Evolutionary conservation across 1,140 invertebrate species (phyloP).

Genomic region (Nymphalis io): DNA sequence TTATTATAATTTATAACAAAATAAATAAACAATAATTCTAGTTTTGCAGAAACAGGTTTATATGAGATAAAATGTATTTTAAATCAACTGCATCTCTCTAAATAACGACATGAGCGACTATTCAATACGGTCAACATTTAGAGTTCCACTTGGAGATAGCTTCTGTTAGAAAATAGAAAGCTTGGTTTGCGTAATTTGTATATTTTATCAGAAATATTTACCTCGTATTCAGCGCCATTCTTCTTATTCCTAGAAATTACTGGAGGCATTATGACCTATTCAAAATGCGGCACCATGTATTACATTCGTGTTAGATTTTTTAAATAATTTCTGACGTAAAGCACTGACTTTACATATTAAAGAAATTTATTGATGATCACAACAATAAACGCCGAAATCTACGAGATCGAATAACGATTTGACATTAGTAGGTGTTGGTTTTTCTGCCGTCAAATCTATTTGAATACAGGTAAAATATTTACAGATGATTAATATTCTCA

Average conservation of each 20-base stretch:
- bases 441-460: constrained; percentile 22
- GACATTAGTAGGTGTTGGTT: constrained; percentile 30
- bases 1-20: neutral
- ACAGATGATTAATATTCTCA: neutral
- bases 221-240: constrained; percentile 74
- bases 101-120: neutral
- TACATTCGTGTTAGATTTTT: neutral
- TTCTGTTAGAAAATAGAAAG: constrained; percentile 39
- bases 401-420: constrained; percentile 38
- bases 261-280: constrained; percentile 61
- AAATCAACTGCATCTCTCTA: constrained; percentile 6
- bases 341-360: constrained; percentile 20
- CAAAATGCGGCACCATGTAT: neutral
- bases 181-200: constrained; percentile 25
- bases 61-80: neutral
- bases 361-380: constrained; percentile 36
- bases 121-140: constrained; percentile 8
- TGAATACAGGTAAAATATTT: constrained; percentile 16
- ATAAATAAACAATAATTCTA: neutral
- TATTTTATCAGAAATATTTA: constrained; percentile 53
- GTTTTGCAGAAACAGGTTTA: constrained; percentile 6
- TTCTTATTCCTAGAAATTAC: constrained; percentile 73
- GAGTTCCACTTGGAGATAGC: constrained; percentile 1
- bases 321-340: neutral
- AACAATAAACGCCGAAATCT: constrained; percentile 53